These are phyloP conservation scores for Lampris incognitus DNA, from an alignment of 2,113 vertebrate genomes.

Conservation along the genomic window DNA sequence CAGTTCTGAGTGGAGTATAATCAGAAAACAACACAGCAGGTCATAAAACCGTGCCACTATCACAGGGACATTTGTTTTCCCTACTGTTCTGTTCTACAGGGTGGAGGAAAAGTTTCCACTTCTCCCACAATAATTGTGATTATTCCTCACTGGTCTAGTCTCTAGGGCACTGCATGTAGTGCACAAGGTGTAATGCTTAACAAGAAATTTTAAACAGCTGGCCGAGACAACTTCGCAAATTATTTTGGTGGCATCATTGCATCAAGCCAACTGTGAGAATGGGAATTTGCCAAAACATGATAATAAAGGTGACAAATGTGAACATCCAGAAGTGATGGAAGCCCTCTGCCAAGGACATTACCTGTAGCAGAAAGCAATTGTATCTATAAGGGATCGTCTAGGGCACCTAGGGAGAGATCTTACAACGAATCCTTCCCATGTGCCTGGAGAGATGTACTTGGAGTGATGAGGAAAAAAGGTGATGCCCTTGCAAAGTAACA, in stretches of 20 bases:
- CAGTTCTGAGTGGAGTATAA: conserved; percentile 59
- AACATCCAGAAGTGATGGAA: not conserved
- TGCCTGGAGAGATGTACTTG: not conserved
- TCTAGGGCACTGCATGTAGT: not conserved
- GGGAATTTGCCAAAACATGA: not conserved
- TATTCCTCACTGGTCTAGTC: conserved; percentile 1
- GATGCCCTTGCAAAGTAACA: not conserved
- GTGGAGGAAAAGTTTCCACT: conserved; percentile 38
- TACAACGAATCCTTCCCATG: not conserved
- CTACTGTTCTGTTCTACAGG: conserved; percentile 34
- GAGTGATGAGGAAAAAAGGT: not conserved
- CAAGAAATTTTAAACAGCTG: not conserved
- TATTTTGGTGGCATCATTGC: not conserved
- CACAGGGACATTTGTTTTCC: conserved; percentile 53
- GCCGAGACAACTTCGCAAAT: not conserved
- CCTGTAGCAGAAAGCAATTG: conserved; percentile 2
- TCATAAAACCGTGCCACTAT: conserved; percentile 64
- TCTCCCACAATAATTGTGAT: conserved; percentile 38
- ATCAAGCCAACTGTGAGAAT: not conserved
- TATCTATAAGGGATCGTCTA: conserved; percentile 7
- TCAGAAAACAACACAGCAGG: conserved; percentile 67
- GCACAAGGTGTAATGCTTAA: not conserved
- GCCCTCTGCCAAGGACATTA: not conserved
- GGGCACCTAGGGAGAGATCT: not conserved
- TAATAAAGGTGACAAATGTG: not conserved